These are phyloP conservation scores for Eutolmus rufibarbis DNA, from an alignment of 2,888 invertebrate genomes.

Conservation along the genomic window DNA sequence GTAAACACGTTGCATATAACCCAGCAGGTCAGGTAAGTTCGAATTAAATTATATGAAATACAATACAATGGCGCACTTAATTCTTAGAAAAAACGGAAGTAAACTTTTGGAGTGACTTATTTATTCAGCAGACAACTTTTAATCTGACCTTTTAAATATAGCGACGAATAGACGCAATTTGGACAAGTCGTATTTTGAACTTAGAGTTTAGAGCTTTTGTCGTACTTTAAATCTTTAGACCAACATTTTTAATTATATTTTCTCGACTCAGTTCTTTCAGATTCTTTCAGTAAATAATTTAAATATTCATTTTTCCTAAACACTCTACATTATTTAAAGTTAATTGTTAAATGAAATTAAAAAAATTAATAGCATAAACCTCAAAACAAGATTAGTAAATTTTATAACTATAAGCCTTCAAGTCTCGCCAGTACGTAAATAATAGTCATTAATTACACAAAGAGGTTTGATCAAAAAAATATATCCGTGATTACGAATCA, in stretches of 20 bases:
- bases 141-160: not conserved
- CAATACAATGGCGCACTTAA: too few species aligned
- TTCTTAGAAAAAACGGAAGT: not conserved
- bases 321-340: too few species aligned
- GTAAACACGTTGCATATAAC: too few species aligned
- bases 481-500: not conserved
- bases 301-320: too few species aligned
- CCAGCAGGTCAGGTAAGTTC: not conserved
- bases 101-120: not conserved
- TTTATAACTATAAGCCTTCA: not conserved
- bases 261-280: too few species aligned
- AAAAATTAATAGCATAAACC: too few species aligned
- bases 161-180: not conserved
- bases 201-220: not conserved
- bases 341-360: too few species aligned
- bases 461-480: not conserved
- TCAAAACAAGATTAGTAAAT: not conserved
- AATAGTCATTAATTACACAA: not conserved
- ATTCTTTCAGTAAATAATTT: too few species aligned
- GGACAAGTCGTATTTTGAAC: not conserved
- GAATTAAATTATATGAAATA: not conserved
- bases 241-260: not conserved
- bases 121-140: not conserved
- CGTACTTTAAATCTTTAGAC: not conserved
- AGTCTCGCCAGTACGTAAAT: not conserved